Evolutionary conservation across 2,888 invertebrate genomes (phyloP), one percentile per base, ranked within the genome.

Genomic region (Tanytarsus gracilentus): DNA sequence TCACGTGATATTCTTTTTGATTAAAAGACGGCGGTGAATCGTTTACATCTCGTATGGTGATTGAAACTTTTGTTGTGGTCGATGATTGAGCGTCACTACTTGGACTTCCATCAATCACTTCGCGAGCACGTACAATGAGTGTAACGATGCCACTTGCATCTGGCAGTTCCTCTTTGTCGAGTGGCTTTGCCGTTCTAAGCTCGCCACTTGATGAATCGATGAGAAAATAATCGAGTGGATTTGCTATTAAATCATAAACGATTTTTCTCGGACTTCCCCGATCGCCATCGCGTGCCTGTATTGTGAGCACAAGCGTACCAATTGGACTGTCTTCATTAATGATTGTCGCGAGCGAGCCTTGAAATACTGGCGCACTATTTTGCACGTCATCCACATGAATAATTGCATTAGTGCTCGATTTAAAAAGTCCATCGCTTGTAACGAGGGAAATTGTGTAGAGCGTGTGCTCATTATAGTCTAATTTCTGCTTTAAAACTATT

Each of bases 21-120:
- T 89, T 89, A 73, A 93, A 93, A 48, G 79, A 77, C 0, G 93
- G 93, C 0, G 90, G 86, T 65, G 90, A 90, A 69, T 93, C 93
- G 71, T 93, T 93, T 1, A 92, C 88, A 70, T 93, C 93, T 66
- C 84, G 83, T 65, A 93, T 87, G 39, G 88, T 90, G 55, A 94
- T 81, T 0, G 87, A 87, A 8, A 87, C 85, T 61, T 85, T 84
- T 1, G 88, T 83, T 1, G 79, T 78, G 1, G 87, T 80, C 2
- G 82, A 81, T 0, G 88, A 85, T 56, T 83, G 71, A 2, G 82
- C 75, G 63, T 87, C 85, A 65, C 82, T 79, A 3, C 84, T 76
- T 1, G 85, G 84, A 0, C 77, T 73, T 0, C 86, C 88, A 69
- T 88, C 82, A 1, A 88, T 80, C 62, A 90, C 66, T 74, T 92